Conservation (phyloP, 2,113 vertebrate species). For the Marcusenius ussheri region DNA sequence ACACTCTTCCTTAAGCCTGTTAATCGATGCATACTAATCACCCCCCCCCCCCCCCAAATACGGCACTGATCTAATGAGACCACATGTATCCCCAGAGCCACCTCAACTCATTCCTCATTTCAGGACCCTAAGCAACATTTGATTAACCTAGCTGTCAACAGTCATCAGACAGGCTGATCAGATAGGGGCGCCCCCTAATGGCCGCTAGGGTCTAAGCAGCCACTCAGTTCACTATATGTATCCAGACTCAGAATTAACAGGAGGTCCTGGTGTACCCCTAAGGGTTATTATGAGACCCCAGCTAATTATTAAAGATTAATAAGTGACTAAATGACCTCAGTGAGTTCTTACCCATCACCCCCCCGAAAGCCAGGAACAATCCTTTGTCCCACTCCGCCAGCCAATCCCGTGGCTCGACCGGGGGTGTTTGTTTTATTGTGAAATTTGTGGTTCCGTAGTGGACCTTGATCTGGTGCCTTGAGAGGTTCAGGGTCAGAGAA, state of each 20-base stretch:
- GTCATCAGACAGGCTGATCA: background rate
- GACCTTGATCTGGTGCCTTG: constrained; percentile 34
- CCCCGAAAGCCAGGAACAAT: constrained; percentile 45
- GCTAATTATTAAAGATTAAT: background rate
- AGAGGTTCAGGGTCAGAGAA: constrained; percentile 42
- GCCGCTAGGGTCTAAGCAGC: background rate
- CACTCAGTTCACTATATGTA: background rate
- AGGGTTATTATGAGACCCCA: background rate
- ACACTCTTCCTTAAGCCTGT: background rate
- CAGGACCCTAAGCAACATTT: background rate
- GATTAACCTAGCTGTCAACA: background rate
- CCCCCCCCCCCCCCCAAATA: background rate
- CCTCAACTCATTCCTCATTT: background rate
- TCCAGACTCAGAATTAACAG: background rate
- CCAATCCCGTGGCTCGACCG: background rate
- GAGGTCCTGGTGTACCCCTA: background rate
- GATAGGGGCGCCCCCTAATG: background rate
- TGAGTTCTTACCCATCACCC: constrained; percentile 51
- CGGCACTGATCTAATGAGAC: background rate
- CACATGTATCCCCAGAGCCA: background rate
- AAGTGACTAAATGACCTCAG: background rate
- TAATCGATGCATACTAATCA: background rate
- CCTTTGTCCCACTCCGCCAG: constrained; percentile 44
- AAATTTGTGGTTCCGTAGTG: background rate
- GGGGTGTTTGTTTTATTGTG: background rate